phyloP scores from a whole-genome alignment of 1,140 invertebrate species.

The Heliothis subflexa region DNA sequence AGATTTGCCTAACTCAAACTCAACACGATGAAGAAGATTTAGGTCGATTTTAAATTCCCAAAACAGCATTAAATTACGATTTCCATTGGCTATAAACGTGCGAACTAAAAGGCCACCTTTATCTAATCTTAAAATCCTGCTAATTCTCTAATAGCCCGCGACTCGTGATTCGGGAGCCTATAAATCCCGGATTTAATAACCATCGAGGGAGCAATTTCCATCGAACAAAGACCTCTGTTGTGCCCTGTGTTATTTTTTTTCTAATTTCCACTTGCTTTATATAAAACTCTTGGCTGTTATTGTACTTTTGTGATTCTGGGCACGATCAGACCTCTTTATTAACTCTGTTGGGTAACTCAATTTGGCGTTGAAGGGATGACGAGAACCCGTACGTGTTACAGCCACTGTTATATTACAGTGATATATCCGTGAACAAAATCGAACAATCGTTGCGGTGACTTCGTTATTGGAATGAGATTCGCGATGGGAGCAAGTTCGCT shows the following conservation, averaged over 20 bases:
- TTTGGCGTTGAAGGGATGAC: conserved; percentile 77
- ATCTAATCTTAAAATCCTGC: conserved; percentile 38
- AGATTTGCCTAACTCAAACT: too few relatives aligned
- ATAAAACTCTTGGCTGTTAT: conserved; percentile 61
- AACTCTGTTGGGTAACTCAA: conserved; percentile 81
- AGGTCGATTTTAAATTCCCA: too few relatives aligned
- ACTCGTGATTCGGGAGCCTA: conserved; percentile 50
- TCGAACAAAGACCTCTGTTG: conserved; percentile 49
- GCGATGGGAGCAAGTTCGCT: background rate
- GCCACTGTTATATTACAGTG: conserved; percentile 59
- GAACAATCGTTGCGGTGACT: conserved; percentile 33
- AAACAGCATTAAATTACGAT: background rate
- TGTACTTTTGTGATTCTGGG: conserved; percentile 65
- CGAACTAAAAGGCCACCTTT: conserved; percentile 1
- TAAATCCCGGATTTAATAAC: conserved; percentile 63
- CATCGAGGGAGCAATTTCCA: conserved; percentile 54
- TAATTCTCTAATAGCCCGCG: conserved; percentile 48
- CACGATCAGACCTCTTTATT: conserved; percentile 76
- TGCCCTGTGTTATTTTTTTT: conserved; percentile 50
- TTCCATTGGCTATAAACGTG: conserved; percentile 13
- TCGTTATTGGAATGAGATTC: conserved; percentile 20
- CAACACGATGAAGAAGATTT: too few relatives aligned
- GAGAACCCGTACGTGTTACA: conserved; percentile 73
- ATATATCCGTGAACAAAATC: conserved; percentile 52
- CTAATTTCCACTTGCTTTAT: conserved; percentile 60